Evolutionary conservation across 2,797 vertebrate genomes (phyloP).

Genomic region (Galagoides demidoff): DNA sequence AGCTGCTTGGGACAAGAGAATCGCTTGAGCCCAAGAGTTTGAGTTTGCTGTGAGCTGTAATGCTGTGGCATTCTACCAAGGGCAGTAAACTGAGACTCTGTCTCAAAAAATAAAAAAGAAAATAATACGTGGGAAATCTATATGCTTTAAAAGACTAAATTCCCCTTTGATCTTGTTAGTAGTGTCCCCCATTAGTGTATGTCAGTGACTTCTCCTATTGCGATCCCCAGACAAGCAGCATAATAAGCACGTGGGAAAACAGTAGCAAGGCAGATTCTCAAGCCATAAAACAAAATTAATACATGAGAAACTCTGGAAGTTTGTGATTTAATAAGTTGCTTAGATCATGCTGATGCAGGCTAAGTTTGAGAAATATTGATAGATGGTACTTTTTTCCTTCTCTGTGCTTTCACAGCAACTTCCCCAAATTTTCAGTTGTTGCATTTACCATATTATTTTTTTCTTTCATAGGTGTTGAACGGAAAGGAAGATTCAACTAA

Average conservation of each 20-base stretch:
- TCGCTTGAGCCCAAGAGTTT: too few relatives aligned
- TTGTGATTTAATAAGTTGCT: not conserved
- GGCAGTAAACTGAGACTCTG: too few relatives aligned
- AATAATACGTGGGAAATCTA: not conserved
- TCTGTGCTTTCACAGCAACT: not conserved
- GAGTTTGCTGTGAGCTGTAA: too few relatives aligned
- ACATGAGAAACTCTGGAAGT: not conserved
- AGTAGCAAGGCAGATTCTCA: constrained; percentile 16
- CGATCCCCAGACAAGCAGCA: not conserved
- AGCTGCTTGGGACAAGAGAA: too few relatives aligned
- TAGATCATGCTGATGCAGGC: not conserved
- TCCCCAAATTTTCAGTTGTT: not conserved
- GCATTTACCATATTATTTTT: not conserved
- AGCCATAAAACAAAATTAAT: not conserved
- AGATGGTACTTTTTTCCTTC: not conserved
- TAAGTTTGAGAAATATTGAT: not conserved
- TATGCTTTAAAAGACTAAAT: not conserved
- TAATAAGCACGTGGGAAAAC: not conserved
- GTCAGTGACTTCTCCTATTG: not conserved
- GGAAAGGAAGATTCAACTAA: not conserved
- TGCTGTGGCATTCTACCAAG: too few relatives aligned
- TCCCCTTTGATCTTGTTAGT: not conserved
- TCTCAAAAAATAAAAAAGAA: not conserved
- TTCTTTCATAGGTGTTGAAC: not conserved
- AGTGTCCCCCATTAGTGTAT: not conserved